Evolutionary conservation across 2,888 invertebrate species (phyloP).

Genomic region (Crossocerus cetratus): DNA sequence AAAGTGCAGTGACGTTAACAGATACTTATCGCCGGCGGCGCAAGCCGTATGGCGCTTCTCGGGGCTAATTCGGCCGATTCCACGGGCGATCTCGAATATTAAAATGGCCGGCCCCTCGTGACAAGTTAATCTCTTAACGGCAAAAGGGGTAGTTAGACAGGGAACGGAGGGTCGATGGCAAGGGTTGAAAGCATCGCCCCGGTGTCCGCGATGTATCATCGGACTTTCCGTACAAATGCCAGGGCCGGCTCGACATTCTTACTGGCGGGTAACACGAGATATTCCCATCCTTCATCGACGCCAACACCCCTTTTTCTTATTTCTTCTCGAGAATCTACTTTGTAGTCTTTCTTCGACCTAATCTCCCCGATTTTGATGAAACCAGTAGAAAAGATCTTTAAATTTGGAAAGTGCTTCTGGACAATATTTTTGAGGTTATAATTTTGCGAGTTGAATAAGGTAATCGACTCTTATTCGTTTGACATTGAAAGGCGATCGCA

Average conservation of each 20-base stretch:
- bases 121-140: constrained; percentile 71
- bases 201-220: constrained; percentile 60
- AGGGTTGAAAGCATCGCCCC: constrained; percentile 49
- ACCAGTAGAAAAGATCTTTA: no score
- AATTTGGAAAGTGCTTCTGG: no score
- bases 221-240: constrained; percentile 51
- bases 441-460: no score
- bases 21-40: constrained; percentile 52
- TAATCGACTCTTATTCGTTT: no score
- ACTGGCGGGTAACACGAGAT: constrained; percentile 20
- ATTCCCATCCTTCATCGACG: constrained; percentile 5
- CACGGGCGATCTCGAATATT: constrained; percentile 60
- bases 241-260: constrained; percentile 49
- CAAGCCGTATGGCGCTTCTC: constrained; percentile 50
- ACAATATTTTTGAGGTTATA: no score
- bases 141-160: constrained; percentile 50
- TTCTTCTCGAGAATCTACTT: no score
- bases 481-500: no score
- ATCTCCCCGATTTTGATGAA: no score
- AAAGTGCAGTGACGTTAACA: constrained; percentile 51
- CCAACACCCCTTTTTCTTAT: no score
- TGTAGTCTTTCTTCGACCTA: no score
- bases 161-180: constrained; percentile 42
- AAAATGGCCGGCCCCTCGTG: constrained; percentile 61
- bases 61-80: constrained; percentile 58